Evolutionary conservation across 2,888 invertebrate genomes (phyloP), one percentile per base, ranked within the genome.

Genomic region (Drosophila recens): DNA sequence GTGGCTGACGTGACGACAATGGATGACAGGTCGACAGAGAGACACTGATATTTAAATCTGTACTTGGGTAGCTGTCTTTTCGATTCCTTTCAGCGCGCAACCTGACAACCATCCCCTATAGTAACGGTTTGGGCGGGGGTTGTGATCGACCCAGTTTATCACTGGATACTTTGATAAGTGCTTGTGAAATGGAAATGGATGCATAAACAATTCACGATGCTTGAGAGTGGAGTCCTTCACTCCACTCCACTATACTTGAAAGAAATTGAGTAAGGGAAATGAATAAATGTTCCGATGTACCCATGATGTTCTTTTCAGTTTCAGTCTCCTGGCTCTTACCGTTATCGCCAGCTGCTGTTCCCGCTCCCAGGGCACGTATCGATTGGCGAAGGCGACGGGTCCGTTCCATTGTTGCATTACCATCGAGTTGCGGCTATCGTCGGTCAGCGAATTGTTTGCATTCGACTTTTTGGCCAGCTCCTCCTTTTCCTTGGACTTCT

Each of bases 311-410:
- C 8, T 45, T 23, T n/a, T 45, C 17, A 13, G n/a, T n/a, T 8
- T 27, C 17, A 20, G n/a, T 36, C 9, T 51, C 20, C 42, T 6
- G 30, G 1, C 30, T 62, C 87, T 87, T 62, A 90, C 89, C 83
- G 79, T 68, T 36, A 70, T 80, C 17, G 58, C 71, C 51, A 74
- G 91, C 77, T 93, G 93, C 59, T 93, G 92, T 61, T 95, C 95
- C 43, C 94, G 93, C 67, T 95, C 96, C 96, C 97, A 97, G 20
- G 96, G 95, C 85, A 97, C 97, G 92, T 97, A 97, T 77, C 97
- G 94, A 93, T 97, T 97, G 89, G 95, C 96, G 90, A 95, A 95
- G 9, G 96, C 96, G 76, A 96, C 94, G 11, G 96, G 96, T 15
- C 96, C 96, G 72, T 96, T 94, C 97, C 97, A 97, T 90, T 96